phyloP scores from a whole-genome alignment of 2,888 invertebrate genomes.

The Crioceris asparagi region DNA sequence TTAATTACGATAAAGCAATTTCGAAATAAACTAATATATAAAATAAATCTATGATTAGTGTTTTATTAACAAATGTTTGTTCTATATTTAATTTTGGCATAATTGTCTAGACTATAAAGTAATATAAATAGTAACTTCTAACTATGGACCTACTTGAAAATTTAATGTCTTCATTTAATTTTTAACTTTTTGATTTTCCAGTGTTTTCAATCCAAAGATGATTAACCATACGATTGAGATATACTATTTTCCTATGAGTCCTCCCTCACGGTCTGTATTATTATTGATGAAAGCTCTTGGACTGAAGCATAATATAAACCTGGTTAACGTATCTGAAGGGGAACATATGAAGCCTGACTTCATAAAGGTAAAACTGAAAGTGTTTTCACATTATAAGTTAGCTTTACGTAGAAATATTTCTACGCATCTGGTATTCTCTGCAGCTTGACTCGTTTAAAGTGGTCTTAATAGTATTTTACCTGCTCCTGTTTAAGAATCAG shows the following conservation, averaged over 20 bases:
- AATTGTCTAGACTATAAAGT: too few species aligned
- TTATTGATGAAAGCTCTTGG: conserved; percentile 54
- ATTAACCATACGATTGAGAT: conserved; percentile 41
- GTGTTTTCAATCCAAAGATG: conserved; percentile 25
- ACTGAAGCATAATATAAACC: conserved; percentile 53
- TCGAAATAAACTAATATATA: too few species aligned
- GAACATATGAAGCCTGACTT: conserved; percentile 57
- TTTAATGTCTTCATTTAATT: neutral
- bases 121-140: neutral
- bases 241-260: conserved; percentile 54
- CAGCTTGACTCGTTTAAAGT: too few species aligned
- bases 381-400: neutral
- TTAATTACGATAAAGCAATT: too few species aligned
- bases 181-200: conserved; percentile 11
- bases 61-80: too few species aligned
- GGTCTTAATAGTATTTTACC: too few species aligned
- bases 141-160: neutral
- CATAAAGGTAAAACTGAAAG: conserved; percentile 43
- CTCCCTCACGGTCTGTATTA: conserved; percentile 51
- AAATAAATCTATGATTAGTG: too few species aligned
- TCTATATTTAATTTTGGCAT: too few species aligned
- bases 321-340: conserved; percentile 47
- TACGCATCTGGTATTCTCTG: too few species aligned
- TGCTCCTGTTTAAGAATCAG: too few species aligned
- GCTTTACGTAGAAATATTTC: too few species aligned